phyloP scores from a whole-genome alignment of 2,888 invertebrate species.

The Branchipolynoe longqiensis region DNA sequence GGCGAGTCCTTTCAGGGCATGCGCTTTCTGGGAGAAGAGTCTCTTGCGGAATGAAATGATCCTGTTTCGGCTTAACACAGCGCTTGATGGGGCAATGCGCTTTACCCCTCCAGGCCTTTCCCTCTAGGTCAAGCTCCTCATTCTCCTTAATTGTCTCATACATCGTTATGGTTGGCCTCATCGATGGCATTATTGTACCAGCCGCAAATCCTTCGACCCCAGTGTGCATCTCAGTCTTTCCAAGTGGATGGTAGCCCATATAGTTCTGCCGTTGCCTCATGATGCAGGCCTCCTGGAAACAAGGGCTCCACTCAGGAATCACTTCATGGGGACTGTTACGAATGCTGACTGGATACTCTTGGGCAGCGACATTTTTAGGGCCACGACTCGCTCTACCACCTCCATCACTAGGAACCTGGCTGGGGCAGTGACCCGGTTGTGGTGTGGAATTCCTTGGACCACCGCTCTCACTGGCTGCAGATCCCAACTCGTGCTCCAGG shows the following conservation, averaged over 20 bases:
- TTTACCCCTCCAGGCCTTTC: neutral
- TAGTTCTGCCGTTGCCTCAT: slow-evolving; percentile 12
- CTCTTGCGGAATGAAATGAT: neutral
- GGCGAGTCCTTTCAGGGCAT: no score
- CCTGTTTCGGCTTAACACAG: slow-evolving; percentile 2
- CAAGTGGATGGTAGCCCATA: neutral
- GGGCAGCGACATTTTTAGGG: no score
- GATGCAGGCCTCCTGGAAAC: slow-evolving; percentile 45
- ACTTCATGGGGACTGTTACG: no score
- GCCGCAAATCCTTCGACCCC: neutral
- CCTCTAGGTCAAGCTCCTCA: slow-evolving; percentile 42
- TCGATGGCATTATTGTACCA: neutral
- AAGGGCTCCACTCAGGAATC: slow-evolving; percentile 1
- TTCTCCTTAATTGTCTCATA: slow-evolving; percentile 34
- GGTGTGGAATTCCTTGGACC: neutral
- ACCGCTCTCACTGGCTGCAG: neutral
- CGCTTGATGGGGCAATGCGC: neutral
- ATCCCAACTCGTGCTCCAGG: slow-evolving; percentile 5
- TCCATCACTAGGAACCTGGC: no score
- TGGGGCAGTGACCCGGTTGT: no score
- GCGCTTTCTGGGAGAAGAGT: no score
- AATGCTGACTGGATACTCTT: no score
- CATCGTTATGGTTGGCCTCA: neutral
- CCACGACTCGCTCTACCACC: no score
- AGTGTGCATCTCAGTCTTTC: neutral